Evolutionary conservation across 2,888 invertebrate genomes (phyloP).

Genomic region (Drosophila prolongata): DNA sequence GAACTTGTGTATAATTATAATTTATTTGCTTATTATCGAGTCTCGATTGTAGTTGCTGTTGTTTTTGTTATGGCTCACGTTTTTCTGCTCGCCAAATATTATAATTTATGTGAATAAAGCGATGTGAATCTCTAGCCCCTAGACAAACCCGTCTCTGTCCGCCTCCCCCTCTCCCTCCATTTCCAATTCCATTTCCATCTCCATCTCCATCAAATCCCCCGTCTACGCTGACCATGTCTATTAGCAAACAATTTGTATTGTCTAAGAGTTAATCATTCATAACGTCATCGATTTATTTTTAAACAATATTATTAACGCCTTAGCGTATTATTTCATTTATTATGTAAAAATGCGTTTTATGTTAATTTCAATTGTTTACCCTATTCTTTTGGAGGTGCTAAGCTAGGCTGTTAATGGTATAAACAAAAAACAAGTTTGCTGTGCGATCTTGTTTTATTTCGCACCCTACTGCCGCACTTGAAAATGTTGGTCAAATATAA

Average conservation of each 20-base stretch:
- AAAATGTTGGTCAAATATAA: slow-evolving; percentile 4
- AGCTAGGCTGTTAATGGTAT: slow-evolving; percentile 5
- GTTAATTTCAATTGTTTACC: slow-evolving; percentile 42
- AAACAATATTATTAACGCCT: slow-evolving; percentile 69
- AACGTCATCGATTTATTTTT: slow-evolving; percentile 76
- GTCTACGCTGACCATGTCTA: slow-evolving; percentile 46
- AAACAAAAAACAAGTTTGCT: slow-evolving; percentile 20
- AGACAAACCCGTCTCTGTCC: slow-evolving; percentile 40
- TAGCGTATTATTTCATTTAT: slow-evolving; percentile 66
- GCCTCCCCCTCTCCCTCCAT: not conserved
- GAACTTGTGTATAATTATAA: slow-evolving; percentile 70
- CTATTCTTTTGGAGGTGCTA: not conserved
- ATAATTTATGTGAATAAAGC: slow-evolving; percentile 78
- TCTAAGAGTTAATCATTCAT: slow-evolving; percentile 74
- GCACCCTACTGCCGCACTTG: not conserved
- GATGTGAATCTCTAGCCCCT: slow-evolving; percentile 67
- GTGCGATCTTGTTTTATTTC: slow-evolving; percentile 8
- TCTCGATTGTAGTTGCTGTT: slow-evolving; percentile 48
- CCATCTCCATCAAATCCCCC: not conserved
- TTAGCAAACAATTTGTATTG: slow-evolving; percentile 78
- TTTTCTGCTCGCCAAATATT: slow-evolving; percentile 74
- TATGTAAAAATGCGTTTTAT: slow-evolving; percentile 59
- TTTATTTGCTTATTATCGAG: slow-evolving; percentile 72
- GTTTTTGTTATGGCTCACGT: slow-evolving; percentile 65
- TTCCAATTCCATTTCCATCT: not conserved